These are phyloP conservation scores for Oncopodura yosiiana DNA, from an alignment of 1,140 invertebrate species.

Conservation along the genomic window DNA sequence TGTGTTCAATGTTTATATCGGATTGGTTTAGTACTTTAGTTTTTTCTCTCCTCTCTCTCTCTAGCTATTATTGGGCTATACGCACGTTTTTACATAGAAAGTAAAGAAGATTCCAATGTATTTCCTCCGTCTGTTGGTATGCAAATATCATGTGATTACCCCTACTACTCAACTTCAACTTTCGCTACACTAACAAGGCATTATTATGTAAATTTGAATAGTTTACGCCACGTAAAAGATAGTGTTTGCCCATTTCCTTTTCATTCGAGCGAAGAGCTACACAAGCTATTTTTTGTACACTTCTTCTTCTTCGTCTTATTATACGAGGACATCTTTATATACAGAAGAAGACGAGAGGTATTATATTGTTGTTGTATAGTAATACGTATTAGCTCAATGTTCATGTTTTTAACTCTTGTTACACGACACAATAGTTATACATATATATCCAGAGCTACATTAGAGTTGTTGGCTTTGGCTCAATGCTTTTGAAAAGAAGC, in stretches of 20 bases:
- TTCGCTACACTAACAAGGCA: slow-evolving; percentile 34
- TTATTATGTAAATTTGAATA: slow-evolving; percentile 37
- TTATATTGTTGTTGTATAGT: no score
- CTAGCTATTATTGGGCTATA: neutral
- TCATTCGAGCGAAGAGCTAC: slow-evolving; percentile 8
- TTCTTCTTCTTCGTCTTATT: slow-evolving; percentile 18
- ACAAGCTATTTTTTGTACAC: slow-evolving; percentile 13
- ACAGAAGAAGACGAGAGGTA: no score
- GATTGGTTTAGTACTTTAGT: slow-evolving; percentile 10
- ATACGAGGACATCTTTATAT: no score
- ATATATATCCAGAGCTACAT: no score
- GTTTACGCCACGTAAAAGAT: slow-evolving; percentile 37
- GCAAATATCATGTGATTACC: slow-evolving; percentile 36
- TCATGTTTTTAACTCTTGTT: no score
- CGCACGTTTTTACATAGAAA: neutral
- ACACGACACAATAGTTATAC: no score
- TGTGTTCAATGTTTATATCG: slow-evolving; percentile 15
- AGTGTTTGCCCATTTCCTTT: slow-evolving; percentile 31
- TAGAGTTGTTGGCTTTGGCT: no score
- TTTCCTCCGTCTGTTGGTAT: slow-evolving; percentile 15
- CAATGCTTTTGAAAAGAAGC: no score
- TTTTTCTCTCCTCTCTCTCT: neutral
- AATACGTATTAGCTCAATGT: no score
- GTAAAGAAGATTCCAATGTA: neutral
- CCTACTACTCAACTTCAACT: slow-evolving; percentile 24